Evolutionary conservation across 1,140 invertebrate species (phyloP), one percentile per base, ranked within the genome.

Genomic region (Papilio helenus): DNA sequence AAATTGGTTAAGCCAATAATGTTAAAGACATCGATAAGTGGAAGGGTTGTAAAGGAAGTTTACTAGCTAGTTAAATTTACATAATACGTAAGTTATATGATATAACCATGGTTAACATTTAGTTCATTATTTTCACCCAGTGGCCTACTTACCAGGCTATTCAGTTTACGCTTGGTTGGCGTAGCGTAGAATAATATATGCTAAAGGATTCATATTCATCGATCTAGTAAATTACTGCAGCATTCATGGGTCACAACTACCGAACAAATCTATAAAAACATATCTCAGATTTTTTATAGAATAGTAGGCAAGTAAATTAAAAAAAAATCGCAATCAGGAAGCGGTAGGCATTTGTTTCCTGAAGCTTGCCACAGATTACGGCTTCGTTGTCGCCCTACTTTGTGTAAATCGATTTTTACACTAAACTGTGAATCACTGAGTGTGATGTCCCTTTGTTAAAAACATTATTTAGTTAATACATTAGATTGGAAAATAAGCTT

Each of bases 101-200:
- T 39, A 39, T 8, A 8, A 8, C 7, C 1, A 55, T 55, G 51
- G 44, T 58, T n/a, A 65, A 65, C 23, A 65, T 65, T 29, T 68
- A 68, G 26, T 29, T 68, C 58, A 61, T 26, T 61, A 14, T 68
- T 68, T 68, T 18, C 61, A 68, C 61, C 61, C 16, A 68, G 61
- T 68, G 26, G 61, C 61, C 26, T 68, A 68, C 12, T 68, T 68
- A 68, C 5, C 58, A 29, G 5, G 26, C 61, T 12, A 68, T 14
- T 68, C 23, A 23, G 23, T 61, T 61, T 23, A 29, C 26, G 61
- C 26, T 29, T 68, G 61, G 61, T 68, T 68, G 61, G 14, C 61
- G 61, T 68, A 68, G 61, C 61, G 61, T 68, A 29, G 26, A 68
- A 68, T 68, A 68, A 68, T 34, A 68, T 68, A 68, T 68, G 12